These are phyloP conservation scores for Cyprinus carpio DNA, from an alignment of 2,113 vertebrate species.

Conservation along the genomic window DNA sequence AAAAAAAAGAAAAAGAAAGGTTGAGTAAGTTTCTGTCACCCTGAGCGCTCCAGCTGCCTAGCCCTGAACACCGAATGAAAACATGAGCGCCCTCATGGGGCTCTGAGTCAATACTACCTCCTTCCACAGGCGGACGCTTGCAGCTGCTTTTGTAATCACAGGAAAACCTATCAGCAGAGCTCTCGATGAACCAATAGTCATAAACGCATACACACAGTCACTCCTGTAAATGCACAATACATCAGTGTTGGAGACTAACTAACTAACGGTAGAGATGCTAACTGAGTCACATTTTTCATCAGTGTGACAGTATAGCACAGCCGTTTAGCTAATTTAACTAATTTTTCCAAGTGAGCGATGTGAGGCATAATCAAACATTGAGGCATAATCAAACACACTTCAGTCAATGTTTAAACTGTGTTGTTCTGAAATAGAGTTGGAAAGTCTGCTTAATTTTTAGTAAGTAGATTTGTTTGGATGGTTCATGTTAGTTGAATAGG, in stretches of 20 bases:
- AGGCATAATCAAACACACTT: slow-evolving; percentile 7
- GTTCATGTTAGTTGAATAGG: background rate
- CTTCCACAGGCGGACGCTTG: slow-evolving; percentile 61
- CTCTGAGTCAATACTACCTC: slow-evolving; percentile 74
- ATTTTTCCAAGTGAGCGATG: background rate
- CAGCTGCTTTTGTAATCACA: slow-evolving; percentile 82
- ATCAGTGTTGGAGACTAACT: background rate
- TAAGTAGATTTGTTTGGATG: background rate
- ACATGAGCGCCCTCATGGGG: slow-evolving; percentile 68
- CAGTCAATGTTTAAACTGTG: background rate
- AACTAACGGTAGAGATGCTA: background rate
- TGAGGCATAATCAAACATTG: slow-evolving; percentile 4
- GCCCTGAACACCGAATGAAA: slow-evolving; percentile 69
- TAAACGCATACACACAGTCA: slow-evolving; percentile 19
- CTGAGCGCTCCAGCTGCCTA: slow-evolving; percentile 65
- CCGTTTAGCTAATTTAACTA: background rate
- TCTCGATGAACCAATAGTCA: slow-evolving; percentile 42
- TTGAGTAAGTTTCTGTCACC: slow-evolving; percentile 67
- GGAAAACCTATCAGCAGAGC: slow-evolving; percentile 74
- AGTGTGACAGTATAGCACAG: background rate
- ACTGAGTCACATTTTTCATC: background rate
- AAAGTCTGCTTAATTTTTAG: background rate
- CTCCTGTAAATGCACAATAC: background rate
- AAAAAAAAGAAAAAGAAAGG: slow-evolving; percentile 12
- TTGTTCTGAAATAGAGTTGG: background rate